These are phyloP conservation scores for Pseudeuparius sepicola DNA, from an alignment of 2,888 invertebrate genomes.

Conservation along the genomic window DNA sequence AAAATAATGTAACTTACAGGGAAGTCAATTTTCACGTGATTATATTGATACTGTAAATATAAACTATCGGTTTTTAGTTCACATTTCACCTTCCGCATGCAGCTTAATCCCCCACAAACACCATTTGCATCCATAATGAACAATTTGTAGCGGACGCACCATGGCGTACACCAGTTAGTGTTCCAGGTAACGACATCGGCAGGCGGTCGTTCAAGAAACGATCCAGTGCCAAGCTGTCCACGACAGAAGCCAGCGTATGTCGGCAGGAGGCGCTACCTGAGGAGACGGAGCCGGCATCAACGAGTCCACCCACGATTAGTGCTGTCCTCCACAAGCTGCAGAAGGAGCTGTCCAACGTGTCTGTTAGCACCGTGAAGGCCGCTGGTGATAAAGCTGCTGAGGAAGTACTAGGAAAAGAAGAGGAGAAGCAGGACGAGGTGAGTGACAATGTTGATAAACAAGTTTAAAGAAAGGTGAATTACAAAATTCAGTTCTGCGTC, in stretches of 20 bases:
- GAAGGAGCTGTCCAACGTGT: conserved; percentile 34
- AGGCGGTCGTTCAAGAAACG: conserved; percentile 60
- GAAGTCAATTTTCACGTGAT: too few relatives aligned
- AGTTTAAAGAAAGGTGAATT: too few relatives aligned
- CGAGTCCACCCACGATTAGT: conserved; percentile 27
- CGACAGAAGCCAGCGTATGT: conserved; percentile 38
- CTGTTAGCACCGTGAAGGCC: conserved; percentile 29
- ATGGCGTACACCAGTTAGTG: too few relatives aligned
- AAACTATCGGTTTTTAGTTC: too few relatives aligned
- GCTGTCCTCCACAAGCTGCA: conserved; percentile 34
- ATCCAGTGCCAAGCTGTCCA: conserved; percentile 31
- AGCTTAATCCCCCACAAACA: too few relatives aligned
- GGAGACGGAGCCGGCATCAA: conserved; percentile 31
- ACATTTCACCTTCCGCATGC: too few relatives aligned
- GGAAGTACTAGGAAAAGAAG: conserved; percentile 19
- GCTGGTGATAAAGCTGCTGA: conserved; percentile 21
- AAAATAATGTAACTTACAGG: too few relatives aligned
- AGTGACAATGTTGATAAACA: conserved; percentile 16
- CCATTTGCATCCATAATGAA: too few relatives aligned
- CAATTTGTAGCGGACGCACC: too few relatives aligned
- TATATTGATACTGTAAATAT: too few relatives aligned
- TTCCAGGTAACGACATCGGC: conserved; percentile 57
- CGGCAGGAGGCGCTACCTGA: conserved; percentile 35
- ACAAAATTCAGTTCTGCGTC: too few relatives aligned
- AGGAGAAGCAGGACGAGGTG: conserved; percentile 25